A percentile compares a stretch with the other conserved stretches of the same genome.
Evolutionary conservation across 2,888 invertebrate genomes (phyloP).

Genomic region (Rhogogaster chlorosoma): DNA sequence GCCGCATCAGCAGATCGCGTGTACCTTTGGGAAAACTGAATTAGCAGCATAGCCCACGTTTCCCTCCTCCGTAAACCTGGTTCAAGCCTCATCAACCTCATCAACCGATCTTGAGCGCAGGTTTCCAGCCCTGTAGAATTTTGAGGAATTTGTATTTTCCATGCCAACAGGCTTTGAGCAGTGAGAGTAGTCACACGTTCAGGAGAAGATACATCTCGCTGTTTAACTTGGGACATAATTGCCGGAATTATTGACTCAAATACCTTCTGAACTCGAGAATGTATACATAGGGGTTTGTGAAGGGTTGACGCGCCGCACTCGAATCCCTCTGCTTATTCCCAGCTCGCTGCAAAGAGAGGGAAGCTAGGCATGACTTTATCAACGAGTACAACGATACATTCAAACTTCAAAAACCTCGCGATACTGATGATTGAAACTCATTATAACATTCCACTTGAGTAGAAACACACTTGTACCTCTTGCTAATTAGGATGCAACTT

Average conservation of each 20-base stretch:
- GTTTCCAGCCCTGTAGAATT: not conserved
- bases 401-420: not conserved
- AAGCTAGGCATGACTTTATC: not conserved
- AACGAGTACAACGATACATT: not conserved
- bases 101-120: not conserved
- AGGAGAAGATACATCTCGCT: not conserved
- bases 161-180: not conserved
- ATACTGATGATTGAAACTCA: not conserved
- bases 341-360: not conserved
- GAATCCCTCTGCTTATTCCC: not conserved
- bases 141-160: not conserved
- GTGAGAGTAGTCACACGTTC: not conserved
- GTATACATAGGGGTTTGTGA: not conserved
- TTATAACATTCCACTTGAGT: not conserved
- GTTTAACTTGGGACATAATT: not conserved
- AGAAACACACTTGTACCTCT: not conserved
- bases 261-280: not conserved
- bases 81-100: not conserved
- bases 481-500: not conserved
- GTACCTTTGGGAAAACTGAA: conserved; percentile 6
- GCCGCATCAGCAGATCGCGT: not conserved
- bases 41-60: not conserved
- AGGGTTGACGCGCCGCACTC: not conserved
- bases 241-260: conserved; percentile 12
- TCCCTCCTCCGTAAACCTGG: not conserved